Base-by-base conservation (phyloP, 2,888 invertebrate genomes). In the Branchellion lobata region DNA sequence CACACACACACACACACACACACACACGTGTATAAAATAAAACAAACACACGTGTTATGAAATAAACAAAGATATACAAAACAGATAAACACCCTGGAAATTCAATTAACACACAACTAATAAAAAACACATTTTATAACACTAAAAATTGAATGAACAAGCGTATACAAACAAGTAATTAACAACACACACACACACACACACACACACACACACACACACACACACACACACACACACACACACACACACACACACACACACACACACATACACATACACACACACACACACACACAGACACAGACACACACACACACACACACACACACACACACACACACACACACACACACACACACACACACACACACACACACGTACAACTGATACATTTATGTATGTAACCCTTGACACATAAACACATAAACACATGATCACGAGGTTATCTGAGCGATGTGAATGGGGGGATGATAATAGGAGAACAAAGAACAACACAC, bases 211-310 rank as follows among this genome's bases (percentile, higher is more conserved):
- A 57, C n/a, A 57, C 61, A 57, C n/a, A 8, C n/a, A n/a, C 8
- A 57, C 61, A 57, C 14, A 57, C 61, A 57, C 61, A 57, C 61
- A 57, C 61, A 57, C 61, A 57, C n/a, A 8, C n/a, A n/a, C 8
- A 57, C 61, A 57, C 14, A 57, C 61, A 57, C 61, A 57, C 61
- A 57, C 61, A 57, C 61, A 57, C 61, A n/a, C n/a, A 18, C 61
- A 57, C 14, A 57, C 61, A 57, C 61, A 57, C 61, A 57, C 61
- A 57, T n/a, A 57, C 61, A 57, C n/a, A 8, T 24, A n/a, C 8
- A 57, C 61, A 57, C 14, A 57, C 61, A 57, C 61, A 57, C 61
- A 57, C 61, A 57, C 61, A 57, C 61, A 57, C n/a, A 3, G 8
- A n/a, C 3, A 57, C n/a, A 57, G 61, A 18, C n/a, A 57, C 24